These are phyloP conservation scores for Bufotes viridis DNA, from an alignment of 2,797 vertebrate genomes.

Conservation along the genomic window DNA sequence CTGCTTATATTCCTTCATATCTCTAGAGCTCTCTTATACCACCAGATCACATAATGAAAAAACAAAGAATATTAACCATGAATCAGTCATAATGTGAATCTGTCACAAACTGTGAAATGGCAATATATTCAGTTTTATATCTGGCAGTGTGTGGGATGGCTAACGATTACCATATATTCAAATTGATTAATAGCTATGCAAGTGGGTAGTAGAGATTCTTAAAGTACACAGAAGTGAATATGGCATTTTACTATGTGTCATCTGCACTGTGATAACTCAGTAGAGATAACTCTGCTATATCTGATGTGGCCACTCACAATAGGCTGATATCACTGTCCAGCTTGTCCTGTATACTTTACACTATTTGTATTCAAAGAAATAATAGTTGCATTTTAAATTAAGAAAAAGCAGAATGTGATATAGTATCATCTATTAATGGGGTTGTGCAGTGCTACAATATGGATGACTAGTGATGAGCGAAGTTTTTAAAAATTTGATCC, in stretches of 20 bases:
- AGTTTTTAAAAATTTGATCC: no score
- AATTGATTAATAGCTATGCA: constrained; percentile 12
- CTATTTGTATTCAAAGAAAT: no score
- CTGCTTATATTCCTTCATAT: constrained; percentile 48
- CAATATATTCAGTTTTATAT: constrained; percentile 24
- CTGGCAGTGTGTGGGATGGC: constrained; percentile 4
- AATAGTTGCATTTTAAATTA: not conserved
- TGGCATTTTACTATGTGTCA: constrained; percentile 18
- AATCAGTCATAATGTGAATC: constrained; percentile 29
- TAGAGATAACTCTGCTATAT: not conserved
- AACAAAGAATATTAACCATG: constrained; percentile 33
- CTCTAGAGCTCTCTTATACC: constrained; percentile 36
- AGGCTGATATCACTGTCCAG: not conserved
- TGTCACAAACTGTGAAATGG: constrained; percentile 19
- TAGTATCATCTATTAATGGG: not conserved
- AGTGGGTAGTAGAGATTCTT: constrained; percentile 15
- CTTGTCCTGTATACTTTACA: no score
- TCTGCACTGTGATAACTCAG: not conserved
- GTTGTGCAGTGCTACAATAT: no score
- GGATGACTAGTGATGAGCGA: no score
- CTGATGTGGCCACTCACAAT: not conserved
- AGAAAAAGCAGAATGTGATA: not conserved
- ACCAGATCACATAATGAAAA: constrained; percentile 33
- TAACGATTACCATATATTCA: constrained; percentile 27
- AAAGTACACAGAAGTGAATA: not conserved